Conservation (phyloP, 2,888 invertebrate genomes). For the Agrilus mali region DNA sequence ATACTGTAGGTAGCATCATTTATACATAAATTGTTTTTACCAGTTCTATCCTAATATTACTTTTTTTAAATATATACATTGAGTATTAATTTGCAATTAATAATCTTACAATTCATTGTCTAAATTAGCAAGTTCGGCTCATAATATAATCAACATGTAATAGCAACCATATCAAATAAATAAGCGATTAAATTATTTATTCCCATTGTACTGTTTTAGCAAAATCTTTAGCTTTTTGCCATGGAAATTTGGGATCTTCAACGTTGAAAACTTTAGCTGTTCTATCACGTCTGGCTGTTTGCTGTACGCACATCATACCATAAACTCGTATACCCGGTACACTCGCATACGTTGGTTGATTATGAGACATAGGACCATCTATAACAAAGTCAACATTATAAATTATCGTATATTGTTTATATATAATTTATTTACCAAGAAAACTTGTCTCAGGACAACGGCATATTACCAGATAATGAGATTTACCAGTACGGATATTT, state of each 20-base stretch:
- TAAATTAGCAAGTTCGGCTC: too few relatives aligned
- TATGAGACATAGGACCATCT: conserved; percentile 92
- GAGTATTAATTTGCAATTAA: too few relatives aligned
- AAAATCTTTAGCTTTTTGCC: conserved; percentile 63
- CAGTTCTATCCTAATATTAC: too few relatives aligned
- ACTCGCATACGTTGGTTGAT: conserved; percentile 86
- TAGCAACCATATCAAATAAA: conserved; percentile 5
- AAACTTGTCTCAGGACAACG: conserved; percentile 75
- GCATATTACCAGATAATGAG: conserved; percentile 86
- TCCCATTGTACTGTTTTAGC: conserved; percentile 59
- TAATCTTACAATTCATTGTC: too few relatives aligned
- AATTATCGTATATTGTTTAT: not conserved
- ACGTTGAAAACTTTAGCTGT: conserved; percentile 33
- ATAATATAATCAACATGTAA: too few relatives aligned
- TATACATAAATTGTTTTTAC: too few relatives aligned
- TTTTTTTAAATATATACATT: too few relatives aligned
- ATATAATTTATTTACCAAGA: conserved; percentile 48
- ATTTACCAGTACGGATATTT: conserved; percentile 85
- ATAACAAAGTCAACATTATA: conserved; percentile 17
- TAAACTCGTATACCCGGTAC: conserved; percentile 88
- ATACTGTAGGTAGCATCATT: too few relatives aligned
- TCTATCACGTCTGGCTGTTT: conserved; percentile 34
- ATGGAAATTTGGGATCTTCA: conserved; percentile 53
- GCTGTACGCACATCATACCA: conserved; percentile 81
- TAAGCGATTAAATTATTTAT: conserved; percentile 11